These are phyloP conservation scores for Volucella zonaria DNA, from an alignment of 2,888 invertebrate genomes.

Conservation along the genomic window DNA sequence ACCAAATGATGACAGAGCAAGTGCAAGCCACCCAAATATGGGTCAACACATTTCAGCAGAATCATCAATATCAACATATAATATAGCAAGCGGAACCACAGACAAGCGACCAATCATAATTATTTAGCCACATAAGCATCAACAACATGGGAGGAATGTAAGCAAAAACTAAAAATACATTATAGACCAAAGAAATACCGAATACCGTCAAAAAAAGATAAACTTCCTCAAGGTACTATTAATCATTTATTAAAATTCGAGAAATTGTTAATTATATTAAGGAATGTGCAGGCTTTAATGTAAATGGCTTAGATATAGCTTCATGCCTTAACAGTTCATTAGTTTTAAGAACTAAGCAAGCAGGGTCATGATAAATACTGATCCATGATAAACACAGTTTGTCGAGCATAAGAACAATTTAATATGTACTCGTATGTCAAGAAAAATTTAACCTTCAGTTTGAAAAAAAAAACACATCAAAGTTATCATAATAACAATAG, in stretches of 20 bases:
- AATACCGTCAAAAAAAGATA: conserved; percentile 15
- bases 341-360: conserved; percentile 44
- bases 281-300: conserved; percentile 51
- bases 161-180: conserved; percentile 39
- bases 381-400: conserved; percentile 44
- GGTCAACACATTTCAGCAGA: too few species aligned
- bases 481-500: conserved; percentile 21
- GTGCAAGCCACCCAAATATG: too few species aligned
- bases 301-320: conserved; percentile 33
- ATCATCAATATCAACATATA: too few species aligned
- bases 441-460: conserved; percentile 31
- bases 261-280: conserved; percentile 35
- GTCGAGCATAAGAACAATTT: conserved; percentile 28
- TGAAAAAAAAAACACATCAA: conserved; percentile 16
- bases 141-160: conserved; percentile 36
- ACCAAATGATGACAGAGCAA: too few species aligned
- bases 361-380: too few species aligned
- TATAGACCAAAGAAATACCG: conserved; percentile 33
- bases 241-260: conserved; percentile 13
- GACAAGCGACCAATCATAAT: too few species aligned
- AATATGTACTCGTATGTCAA: conserved; percentile 40
- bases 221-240: conserved; percentile 39
- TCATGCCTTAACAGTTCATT: conserved; percentile 40
- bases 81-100: too few species aligned
- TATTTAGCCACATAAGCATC: conserved; percentile 30